Evolutionary conservation across 2,888 invertebrate genomes (phyloP).

Genomic region (Agrypnus murinus): DNA sequence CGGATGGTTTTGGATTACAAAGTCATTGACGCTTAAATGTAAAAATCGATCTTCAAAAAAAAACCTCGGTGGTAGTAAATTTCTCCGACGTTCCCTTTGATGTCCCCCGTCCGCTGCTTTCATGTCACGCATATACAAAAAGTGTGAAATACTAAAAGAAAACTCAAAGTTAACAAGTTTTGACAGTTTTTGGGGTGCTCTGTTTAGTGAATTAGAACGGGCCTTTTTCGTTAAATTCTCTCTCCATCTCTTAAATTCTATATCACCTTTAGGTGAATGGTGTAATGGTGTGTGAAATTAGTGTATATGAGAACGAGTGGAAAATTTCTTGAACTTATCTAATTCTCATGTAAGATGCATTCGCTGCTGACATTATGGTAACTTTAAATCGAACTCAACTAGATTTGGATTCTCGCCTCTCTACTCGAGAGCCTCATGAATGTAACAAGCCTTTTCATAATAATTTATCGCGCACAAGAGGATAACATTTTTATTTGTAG

Average conservation of each 20-base stretch:
- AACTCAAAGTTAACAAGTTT: slow-evolving; percentile 31
- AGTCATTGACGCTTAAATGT: slow-evolving; percentile 30
- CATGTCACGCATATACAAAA: slow-evolving; percentile 43
- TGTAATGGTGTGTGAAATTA: slow-evolving; percentile 40
- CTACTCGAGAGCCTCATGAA: slow-evolving; percentile 52
- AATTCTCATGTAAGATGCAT: slow-evolving; percentile 39
- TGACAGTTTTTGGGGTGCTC: slow-evolving; percentile 39
- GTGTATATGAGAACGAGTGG: slow-evolving; percentile 31
- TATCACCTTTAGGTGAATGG: slow-evolving; percentile 34
- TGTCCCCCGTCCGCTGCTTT: slow-evolving; percentile 24
- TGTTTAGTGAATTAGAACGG: slow-evolving; percentile 22
- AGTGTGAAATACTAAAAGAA: slow-evolving; percentile 36
- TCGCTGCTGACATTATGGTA: slow-evolving; percentile 31
- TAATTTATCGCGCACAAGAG: slow-evolving; percentile 66
- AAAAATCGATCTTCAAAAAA: slow-evolving; percentile 22
- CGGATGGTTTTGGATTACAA: slow-evolving; percentile 17
- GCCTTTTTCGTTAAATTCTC: slow-evolving; percentile 7
- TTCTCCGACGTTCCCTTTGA: slow-evolving; percentile 31
- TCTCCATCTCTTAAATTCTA: slow-evolving; percentile 26
- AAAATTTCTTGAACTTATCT: slow-evolving; percentile 27
- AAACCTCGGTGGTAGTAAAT: slow-evolving; percentile 6
- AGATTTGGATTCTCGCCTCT: slow-evolving; percentile 55
- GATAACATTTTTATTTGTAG: slow-evolving; percentile 68
- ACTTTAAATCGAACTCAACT: slow-evolving; percentile 56
- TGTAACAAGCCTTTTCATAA: slow-evolving; percentile 66